These are phyloP conservation scores for Neodiprion fabricii DNA, from an alignment of 1,140 invertebrate genomes.

Conservation along the genomic window DNA sequence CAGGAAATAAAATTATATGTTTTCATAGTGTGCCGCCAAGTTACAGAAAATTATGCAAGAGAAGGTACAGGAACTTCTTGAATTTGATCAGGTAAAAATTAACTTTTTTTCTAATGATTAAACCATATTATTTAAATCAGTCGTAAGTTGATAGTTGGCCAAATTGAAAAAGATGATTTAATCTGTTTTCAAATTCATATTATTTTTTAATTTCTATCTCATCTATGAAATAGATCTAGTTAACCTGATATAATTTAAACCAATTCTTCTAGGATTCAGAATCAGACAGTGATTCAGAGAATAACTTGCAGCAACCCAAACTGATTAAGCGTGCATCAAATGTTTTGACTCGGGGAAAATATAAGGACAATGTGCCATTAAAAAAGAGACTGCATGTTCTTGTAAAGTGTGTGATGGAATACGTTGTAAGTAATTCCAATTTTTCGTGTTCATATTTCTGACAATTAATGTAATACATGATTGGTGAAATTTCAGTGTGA, in stretches of 20 bases:
- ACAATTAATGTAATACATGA: conserved; percentile 12
- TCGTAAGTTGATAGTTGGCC: not conserved
- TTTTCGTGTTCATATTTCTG: conserved; percentile 5
- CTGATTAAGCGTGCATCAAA: conserved; percentile 62
- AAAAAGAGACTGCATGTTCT: conserved; percentile 78
- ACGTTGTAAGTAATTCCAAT: conserved; percentile 67
- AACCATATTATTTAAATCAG: conserved; percentile 8
- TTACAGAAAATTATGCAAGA: conserved; percentile 85
- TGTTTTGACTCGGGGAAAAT: conserved; percentile 63
- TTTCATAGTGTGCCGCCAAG: conserved; percentile 75
- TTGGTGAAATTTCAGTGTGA: conserved; percentile 64
- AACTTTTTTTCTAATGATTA: conserved; percentile 20
- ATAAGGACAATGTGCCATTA: conserved; percentile 69
- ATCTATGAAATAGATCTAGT: conserved; percentile 23
- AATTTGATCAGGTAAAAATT: conserved; percentile 73
- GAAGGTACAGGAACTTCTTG: conserved; percentile 83
- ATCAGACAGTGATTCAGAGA: conserved; percentile 63
- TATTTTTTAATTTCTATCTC: conserved; percentile 20
- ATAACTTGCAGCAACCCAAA: conserved; percentile 52
- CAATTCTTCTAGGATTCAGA: conserved; percentile 59
- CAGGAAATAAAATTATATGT: conserved; percentile 15
- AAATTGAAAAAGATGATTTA: no score
- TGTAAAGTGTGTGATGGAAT: conserved; percentile 79
- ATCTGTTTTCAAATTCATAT: conserved; percentile 13
- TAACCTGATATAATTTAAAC: conserved; percentile 17